Evolutionary conservation across 2,888 invertebrate genomes (phyloP).

Genomic region (Willowsia nigromaculata): DNA sequence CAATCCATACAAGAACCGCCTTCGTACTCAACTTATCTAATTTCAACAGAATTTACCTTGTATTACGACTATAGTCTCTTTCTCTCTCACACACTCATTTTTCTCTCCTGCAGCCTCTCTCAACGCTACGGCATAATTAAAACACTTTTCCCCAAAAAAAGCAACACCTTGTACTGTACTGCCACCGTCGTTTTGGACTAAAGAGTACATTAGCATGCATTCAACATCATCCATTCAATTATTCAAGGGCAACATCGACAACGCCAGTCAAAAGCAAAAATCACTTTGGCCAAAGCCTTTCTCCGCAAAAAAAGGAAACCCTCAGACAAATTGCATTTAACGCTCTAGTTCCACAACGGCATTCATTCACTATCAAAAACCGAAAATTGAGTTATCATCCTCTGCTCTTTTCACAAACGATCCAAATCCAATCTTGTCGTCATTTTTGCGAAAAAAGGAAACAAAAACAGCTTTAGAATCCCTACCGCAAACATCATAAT

Average conservation of each 20-base stretch:
- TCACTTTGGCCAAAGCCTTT: not conserved
- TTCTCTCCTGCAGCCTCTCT: too few species aligned
- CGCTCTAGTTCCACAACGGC: too few species aligned
- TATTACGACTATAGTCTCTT: not conserved
- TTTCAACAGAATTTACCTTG: slow-evolving; percentile 4
- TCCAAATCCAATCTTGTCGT: too few species aligned
- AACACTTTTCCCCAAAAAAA: not conserved
- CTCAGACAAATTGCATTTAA: too few species aligned
- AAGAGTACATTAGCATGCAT: not conserved
- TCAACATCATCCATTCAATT: not conserved
- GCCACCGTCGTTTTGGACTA: too few species aligned
- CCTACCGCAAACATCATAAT: not conserved
- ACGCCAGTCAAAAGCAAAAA: not conserved
- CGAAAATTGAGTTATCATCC: too few species aligned
- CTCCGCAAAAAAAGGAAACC: not conserved
- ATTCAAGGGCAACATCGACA: not conserved
- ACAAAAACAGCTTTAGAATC: not conserved
- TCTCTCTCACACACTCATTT: not conserved
- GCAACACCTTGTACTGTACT: too few species aligned
- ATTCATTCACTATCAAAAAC: too few species aligned
- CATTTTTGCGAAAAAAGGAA: not conserved
- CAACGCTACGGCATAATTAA: not conserved
- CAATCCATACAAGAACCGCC: too few species aligned
- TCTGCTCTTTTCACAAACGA: too few species aligned
- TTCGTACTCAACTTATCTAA: not conserved